phyloP scores from a whole-genome alignment of 2,113 vertebrate species.

The Petroica traversi region DNA sequence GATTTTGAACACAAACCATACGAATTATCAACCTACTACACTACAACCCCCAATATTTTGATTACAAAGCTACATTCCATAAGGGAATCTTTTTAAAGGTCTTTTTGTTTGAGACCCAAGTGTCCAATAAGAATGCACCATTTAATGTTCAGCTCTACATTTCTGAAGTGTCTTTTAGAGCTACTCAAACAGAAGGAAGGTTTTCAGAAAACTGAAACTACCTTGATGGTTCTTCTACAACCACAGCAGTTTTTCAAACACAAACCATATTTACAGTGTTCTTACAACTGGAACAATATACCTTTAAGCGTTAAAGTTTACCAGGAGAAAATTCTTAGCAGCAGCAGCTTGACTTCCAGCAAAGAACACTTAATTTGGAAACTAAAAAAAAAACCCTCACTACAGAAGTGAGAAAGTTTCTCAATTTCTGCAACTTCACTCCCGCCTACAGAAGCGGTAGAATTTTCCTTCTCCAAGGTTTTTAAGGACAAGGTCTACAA shows the following conservation, averaged over 20 bases:
- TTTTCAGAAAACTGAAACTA: background rate
- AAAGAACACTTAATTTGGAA: slow-evolving; percentile 22
- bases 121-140: background rate
- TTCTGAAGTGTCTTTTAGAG: background rate
- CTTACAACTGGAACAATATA: background rate
- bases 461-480: background rate
- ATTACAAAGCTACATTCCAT: background rate
- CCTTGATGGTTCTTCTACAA: background rate
- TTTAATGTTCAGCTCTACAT: background rate
- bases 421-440: slow-evolving; percentile 27
- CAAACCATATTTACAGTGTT: background rate
- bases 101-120: background rate
- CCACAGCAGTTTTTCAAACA: background rate
- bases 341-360: background rate
- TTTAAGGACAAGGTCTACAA: slow-evolving; percentile 40
- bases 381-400: background rate
- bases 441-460: background rate
- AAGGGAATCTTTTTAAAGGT: background rate
- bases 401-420: slow-evolving; percentile 28
- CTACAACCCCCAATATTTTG: background rate
- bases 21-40: background rate
- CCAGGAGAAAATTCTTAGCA: background rate
- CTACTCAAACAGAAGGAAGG: background rate
- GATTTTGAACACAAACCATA: background rate
- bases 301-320: background rate